A percentile compares a stretch with the other conserved stretches of the same genome.
phyloP scores from a whole-genome alignment of 2,113 vertebrate species.

The Etheostoma cragini region DNA sequence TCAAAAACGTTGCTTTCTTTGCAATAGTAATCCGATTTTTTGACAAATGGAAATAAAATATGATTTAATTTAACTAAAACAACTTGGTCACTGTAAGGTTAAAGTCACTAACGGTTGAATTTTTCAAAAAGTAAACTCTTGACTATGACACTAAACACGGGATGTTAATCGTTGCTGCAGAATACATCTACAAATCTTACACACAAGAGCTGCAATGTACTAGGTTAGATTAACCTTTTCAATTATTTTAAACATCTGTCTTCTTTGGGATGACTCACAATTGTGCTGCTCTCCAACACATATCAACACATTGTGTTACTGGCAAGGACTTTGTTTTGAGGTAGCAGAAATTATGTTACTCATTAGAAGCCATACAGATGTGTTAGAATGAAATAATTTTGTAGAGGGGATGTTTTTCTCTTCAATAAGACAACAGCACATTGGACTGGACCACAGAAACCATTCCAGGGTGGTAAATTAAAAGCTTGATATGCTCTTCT shows the following conservation, averaged over 20 bases:
- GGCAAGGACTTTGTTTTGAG: not conserved
- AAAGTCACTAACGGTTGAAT: not conserved
- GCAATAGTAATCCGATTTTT: not conserved
- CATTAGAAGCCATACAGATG: conserved; percentile 2
- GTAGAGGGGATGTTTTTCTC: not conserved
- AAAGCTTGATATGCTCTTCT: not conserved
- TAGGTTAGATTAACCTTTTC: not conserved
- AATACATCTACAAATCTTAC: not conserved
- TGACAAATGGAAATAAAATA: not conserved
- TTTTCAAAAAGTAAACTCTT: not conserved
- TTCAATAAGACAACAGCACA: not conserved
- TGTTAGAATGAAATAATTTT: not conserved
- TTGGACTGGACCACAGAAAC: not conserved
- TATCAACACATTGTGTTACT: conserved; percentile 14
- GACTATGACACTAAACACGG: not conserved
- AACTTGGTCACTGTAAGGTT: not conserved
- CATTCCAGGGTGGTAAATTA: not conserved
- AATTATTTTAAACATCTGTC: conserved; percentile 16
- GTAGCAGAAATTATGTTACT: conserved; percentile 17
- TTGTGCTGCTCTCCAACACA: conserved; percentile 21
- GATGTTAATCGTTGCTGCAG: not conserved
- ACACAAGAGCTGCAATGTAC: not conserved
- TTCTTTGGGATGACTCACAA: conserved; percentile 13
- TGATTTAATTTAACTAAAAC: not conserved
- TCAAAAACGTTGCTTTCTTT: conserved; percentile 8